A percentile compares a stretch with the other conserved stretches of the same genome.
Evolutionary conservation across 2,113 vertebrate species (phyloP).

Genomic region (Tyto alba): DNA sequence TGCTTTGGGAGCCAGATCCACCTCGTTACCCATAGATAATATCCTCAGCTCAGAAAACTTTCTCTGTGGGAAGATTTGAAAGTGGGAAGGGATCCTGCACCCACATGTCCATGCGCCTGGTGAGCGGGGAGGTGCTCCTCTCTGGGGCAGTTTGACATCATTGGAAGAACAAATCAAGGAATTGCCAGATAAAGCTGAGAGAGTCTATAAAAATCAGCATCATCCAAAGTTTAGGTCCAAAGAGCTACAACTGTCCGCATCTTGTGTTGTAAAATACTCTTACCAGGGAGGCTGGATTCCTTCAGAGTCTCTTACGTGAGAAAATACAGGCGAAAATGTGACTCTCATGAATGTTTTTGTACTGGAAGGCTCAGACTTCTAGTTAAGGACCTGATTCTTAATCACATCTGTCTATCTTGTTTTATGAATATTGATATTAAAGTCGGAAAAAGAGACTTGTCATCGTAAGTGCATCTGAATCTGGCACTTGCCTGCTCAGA

Average conservation of each 20-base stretch:
- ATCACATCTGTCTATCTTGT: slow-evolving; percentile 42
- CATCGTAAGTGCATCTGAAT: background rate
- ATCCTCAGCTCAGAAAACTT: slow-evolving; percentile 5
- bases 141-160: background rate
- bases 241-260: background rate
- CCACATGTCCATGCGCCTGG: background rate
- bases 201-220: background rate
- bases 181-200: background rate
- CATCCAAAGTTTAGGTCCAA: background rate
- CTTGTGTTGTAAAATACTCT: background rate
- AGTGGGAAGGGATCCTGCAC: background rate
- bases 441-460: slow-evolving; percentile 47
- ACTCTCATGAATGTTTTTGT: background rate
- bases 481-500: slow-evolving; percentile 28
- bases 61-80: background rate
- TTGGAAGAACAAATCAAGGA: background rate
- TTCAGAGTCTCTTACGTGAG: background rate
- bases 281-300: background rate
- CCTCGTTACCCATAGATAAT: background rate
- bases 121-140: background rate
- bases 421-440: slow-evolving; percentile 63
- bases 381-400: background rate
- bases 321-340: background rate
- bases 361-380: background rate
- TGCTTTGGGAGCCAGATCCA: background rate